Evolutionary conservation across 2,888 invertebrate genomes (phyloP).

Genomic region (Melieria crassipennis): DNA sequence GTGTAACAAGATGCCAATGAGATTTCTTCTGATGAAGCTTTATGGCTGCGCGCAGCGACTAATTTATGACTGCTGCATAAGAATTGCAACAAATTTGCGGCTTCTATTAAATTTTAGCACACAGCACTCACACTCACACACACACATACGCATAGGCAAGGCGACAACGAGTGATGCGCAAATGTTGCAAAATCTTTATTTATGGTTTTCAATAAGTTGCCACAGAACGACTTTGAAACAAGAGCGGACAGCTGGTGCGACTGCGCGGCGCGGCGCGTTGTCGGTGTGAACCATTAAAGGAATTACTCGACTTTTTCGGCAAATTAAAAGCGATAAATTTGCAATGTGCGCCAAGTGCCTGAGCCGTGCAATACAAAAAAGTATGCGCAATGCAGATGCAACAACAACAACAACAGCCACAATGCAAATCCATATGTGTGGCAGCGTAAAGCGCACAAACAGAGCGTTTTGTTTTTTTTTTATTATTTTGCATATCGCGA

Average conservation of each 20-base stretch:
- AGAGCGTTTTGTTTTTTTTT: not conserved
- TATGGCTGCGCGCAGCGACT: too few relatives aligned
- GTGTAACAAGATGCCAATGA: too few relatives aligned
- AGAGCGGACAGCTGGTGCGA: slow-evolving; percentile 40
- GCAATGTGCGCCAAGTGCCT: slow-evolving; percentile 3
- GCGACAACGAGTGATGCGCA: slow-evolving; percentile 6
- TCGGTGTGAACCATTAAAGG: slow-evolving; percentile 27
- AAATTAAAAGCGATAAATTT: slow-evolving; percentile 41
- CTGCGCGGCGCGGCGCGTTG: not conserved
- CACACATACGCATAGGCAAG: too few relatives aligned
- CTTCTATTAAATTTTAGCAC: too few relatives aligned
- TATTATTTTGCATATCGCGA: not conserved
- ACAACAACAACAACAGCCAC: slow-evolving; percentile 3
- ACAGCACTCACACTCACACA: too few relatives aligned
- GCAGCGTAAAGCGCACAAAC: slow-evolving; percentile 18
- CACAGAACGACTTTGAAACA: slow-evolving; percentile 45
- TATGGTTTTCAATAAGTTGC: slow-evolving; percentile 58
- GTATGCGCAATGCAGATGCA: too few relatives aligned
- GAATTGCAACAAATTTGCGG: too few relatives aligned
- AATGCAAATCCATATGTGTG: slow-evolving; percentile 26
- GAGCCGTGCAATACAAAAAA: too few relatives aligned
- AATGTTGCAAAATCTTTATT: slow-evolving; percentile 54
- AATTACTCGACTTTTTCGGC: slow-evolving; percentile 29
- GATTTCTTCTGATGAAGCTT: too few relatives aligned
- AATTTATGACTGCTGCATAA: too few relatives aligned